Evolutionary conservation across 2,797 vertebrate species (phyloP).

Genomic region (Lacerta agilis): DNA sequence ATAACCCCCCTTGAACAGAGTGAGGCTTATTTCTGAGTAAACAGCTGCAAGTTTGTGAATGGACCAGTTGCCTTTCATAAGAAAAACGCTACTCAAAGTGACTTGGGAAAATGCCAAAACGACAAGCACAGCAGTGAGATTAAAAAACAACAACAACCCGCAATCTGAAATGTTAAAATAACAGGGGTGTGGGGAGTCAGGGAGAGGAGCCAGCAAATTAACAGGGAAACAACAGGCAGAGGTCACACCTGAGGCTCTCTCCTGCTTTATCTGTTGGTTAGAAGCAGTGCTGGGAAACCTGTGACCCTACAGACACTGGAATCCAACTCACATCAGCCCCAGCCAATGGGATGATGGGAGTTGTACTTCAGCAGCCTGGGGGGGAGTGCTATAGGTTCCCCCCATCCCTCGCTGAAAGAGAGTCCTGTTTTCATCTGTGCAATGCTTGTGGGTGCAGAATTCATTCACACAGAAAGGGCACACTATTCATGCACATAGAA

Average conservation of each 20-base stretch:
- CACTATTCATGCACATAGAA: background rate
- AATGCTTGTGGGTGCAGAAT: too few species aligned
- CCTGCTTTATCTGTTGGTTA: background rate
- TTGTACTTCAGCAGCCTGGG: too few species aligned
- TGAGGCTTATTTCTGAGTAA: too few species aligned
- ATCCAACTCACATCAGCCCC: too few species aligned
- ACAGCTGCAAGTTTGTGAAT: too few species aligned
- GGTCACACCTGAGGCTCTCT: too few species aligned
- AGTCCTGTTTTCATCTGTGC: background rate
- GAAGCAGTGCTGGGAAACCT: too few species aligned
- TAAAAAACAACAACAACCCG: background rate
- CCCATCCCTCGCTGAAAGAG: background rate
- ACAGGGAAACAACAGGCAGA: background rate
- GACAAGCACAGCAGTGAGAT: background rate
- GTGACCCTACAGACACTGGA: too few species aligned
- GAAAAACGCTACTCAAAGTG: background rate
- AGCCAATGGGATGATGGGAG: too few species aligned
- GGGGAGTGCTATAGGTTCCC: too few species aligned
- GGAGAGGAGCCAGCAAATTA: background rate
- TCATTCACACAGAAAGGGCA: background rate
- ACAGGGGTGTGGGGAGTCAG: background rate
- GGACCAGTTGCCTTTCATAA: background rate
- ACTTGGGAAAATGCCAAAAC: background rate
- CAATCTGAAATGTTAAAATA: too few species aligned
- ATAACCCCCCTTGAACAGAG: too few species aligned